These are phyloP conservation scores for Acleris literana DNA, from an alignment of 2,888 invertebrate genomes.

Conservation along the genomic window DNA sequence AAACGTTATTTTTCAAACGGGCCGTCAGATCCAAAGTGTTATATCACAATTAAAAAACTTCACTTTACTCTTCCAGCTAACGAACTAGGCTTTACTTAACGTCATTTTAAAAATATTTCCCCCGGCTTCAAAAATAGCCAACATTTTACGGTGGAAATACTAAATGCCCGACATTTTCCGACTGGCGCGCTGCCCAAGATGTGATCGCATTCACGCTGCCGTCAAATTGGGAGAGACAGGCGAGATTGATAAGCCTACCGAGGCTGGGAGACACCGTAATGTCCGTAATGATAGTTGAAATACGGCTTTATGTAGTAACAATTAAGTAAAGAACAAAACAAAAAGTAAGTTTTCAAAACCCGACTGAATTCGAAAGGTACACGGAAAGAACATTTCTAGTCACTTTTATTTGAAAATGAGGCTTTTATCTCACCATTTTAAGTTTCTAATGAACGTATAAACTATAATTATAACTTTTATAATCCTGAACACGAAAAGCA, in stretches of 20 bases:
- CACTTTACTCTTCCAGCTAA: not conserved
- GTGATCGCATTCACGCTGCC: conserved; percentile 5
- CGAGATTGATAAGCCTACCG: conserved; percentile 5
- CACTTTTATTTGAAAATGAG: too few species aligned
- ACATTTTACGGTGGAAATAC: not conserved
- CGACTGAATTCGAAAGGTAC: not conserved
- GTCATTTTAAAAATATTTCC: not conserved
- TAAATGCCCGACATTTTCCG: conserved; percentile 9
- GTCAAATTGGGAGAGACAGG: conserved; percentile 9
- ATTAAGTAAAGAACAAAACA: not conserved
- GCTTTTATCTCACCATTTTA: too few species aligned
- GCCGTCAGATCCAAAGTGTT: too few species aligned
- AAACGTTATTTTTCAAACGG: too few species aligned
- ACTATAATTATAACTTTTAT: too few species aligned
- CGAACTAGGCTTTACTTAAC: not conserved
- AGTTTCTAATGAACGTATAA: too few species aligned
- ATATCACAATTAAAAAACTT: too few species aligned
- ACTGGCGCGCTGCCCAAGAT: conserved; percentile 22
- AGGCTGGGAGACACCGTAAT: conserved; percentile 1
- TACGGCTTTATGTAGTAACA: not conserved
- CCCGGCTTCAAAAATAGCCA: not conserved
- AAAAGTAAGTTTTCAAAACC: not conserved
- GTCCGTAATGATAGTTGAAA: not conserved
- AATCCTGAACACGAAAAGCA: too few species aligned
- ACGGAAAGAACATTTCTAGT: too few species aligned